Percentiles rank a stretch among this genome's conserved stretches.
Evolutionary conservation across 2,888 invertebrate genomes (phyloP).

Genomic region (Muschampia plurimacula): DNA sequence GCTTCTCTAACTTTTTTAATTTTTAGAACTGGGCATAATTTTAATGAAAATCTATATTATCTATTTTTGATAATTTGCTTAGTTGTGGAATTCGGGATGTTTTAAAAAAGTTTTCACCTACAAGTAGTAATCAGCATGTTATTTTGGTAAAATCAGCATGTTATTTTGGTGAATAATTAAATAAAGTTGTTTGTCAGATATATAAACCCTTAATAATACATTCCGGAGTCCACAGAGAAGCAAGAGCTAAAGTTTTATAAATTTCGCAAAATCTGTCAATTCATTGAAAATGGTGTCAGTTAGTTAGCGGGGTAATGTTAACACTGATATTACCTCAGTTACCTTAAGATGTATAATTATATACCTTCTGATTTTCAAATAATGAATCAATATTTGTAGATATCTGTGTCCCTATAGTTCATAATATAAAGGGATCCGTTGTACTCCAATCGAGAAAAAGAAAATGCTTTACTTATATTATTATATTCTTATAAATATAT

Average conservation of each 20-base stretch:
- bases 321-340: slow-evolving; percentile 64
- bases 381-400: slow-evolving; percentile 72
- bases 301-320: slow-evolving; percentile 67
- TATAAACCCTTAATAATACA: background rate
- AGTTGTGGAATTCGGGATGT: slow-evolving; percentile 60
- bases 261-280: slow-evolving; percentile 77
- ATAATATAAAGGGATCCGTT: slow-evolving; percentile 73
- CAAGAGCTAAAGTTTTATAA: slow-evolving; percentile 60
- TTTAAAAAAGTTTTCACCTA: background rate
- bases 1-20: slow-evolving; percentile 80
- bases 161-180: background rate
- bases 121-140: background rate
- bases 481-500: slow-evolving; percentile 86
- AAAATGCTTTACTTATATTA: slow-evolving; percentile 84
- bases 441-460: slow-evolving; percentile 78
- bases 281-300: slow-evolving; percentile 80
- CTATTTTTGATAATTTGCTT: slow-evolving; percentile 75
- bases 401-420: slow-evolving; percentile 74
- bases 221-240: slow-evolving; percentile 64
- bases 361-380: slow-evolving; percentile 70
- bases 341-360: slow-evolving; percentile 63
- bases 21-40: slow-evolving; percentile 73
- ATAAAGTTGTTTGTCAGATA: background rate
- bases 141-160: no score
- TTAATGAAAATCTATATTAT: slow-evolving; percentile 59